Conservation (phyloP, 2,113 vertebrate species). For the Microcebus griseorufus region DNA sequence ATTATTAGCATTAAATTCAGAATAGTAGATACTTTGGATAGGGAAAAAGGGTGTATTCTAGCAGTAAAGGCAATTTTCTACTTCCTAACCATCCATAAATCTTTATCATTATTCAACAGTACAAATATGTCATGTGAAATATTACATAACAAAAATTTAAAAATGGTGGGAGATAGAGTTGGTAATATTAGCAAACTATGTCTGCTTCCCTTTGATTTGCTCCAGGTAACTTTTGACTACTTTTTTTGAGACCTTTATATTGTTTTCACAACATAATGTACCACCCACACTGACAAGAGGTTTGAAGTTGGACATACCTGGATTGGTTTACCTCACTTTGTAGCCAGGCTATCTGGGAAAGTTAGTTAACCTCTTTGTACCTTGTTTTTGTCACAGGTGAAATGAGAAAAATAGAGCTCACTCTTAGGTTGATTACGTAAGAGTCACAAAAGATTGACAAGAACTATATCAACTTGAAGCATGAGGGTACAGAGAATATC, state of each 20-base stretch:
- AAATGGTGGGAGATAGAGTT: background rate
- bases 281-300: background rate
- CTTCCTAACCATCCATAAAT: background rate
- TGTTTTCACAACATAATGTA: background rate
- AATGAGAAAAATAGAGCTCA: background rate
- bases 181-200: background rate
- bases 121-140: background rate
- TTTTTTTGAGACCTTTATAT: background rate
- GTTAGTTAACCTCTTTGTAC: background rate
- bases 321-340: too few relatives aligned
- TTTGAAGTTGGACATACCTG: too few relatives aligned
- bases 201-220: background rate
- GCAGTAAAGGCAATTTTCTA: background rate
- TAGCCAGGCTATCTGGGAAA: background rate
- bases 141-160: background rate
- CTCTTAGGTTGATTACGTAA: background rate
- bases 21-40: background rate
- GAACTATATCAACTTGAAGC: accelerated
- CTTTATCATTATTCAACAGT: background rate
- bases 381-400: background rate
- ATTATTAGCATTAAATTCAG: background rate
- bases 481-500: background rate
- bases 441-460: too few relatives aligned
- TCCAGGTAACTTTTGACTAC: background rate
- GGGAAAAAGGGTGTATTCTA: background rate